phyloP scores from a whole-genome alignment of 2,113 vertebrate species.

The Conger conger region DNA sequence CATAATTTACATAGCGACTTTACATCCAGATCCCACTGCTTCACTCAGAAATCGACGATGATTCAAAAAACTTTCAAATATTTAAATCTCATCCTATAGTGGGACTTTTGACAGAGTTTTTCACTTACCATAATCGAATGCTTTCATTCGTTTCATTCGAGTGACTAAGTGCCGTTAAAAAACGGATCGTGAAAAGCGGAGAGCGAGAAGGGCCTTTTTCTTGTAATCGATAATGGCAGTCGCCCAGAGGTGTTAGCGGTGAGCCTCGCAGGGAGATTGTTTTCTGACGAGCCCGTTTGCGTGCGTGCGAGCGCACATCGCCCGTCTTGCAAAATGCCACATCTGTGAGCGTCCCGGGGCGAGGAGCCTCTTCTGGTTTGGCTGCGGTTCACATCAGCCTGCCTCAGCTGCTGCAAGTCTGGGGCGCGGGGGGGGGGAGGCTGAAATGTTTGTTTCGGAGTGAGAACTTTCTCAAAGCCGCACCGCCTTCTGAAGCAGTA shows the following conservation, averaged over 20 bases:
- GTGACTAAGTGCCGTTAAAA: too few species aligned
- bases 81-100: too few species aligned
- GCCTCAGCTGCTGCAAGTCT: conserved; percentile 8
- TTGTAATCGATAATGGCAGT: background rate
- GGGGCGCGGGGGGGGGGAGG: conserved; percentile 19
- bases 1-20: too few species aligned
- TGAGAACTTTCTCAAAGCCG: conserved; percentile 62
- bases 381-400: conserved; percentile 16
- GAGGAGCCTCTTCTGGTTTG: conserved; percentile 35
- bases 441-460: conserved; percentile 64
- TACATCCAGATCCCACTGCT: too few species aligned
- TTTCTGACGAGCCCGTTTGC: background rate
- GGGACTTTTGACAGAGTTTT: too few species aligned
- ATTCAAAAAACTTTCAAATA: too few species aligned
- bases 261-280: background rate
- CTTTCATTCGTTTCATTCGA: too few species aligned
- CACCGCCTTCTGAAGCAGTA: conserved; percentile 45
- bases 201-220: background rate
- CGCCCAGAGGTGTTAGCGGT: background rate
- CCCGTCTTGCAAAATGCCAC: background rate
- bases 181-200: background rate
- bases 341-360: background rate
- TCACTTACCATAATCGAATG: too few species aligned
- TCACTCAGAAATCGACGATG: too few species aligned
- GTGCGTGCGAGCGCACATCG: too few species aligned